Percentiles rank a stretch among this genome's conserved stretches.
These are phyloP conservation scores for Struthio camelus DNA, from an alignment of 2,113 vertebrate species.

Conservation along the genomic window DNA sequence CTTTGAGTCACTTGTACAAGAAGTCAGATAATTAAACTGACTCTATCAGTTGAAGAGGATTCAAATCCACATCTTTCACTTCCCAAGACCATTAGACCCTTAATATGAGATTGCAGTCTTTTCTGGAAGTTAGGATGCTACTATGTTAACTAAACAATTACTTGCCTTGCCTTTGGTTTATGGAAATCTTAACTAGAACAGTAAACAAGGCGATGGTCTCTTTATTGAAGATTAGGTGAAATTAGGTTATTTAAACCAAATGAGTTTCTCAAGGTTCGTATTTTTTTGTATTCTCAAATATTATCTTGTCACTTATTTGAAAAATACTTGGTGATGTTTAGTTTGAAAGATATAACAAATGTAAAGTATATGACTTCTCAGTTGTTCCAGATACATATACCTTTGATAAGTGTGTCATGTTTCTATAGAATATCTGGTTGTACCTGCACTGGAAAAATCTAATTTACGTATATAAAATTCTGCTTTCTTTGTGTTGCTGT, in stretches of 20 bases:
- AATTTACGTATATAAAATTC: neutral
- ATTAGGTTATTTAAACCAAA: neutral
- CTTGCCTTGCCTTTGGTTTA: neutral
- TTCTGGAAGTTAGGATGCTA: neutral
- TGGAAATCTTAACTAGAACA: neutral
- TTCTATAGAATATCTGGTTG: neutral
- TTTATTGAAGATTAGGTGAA: neutral
- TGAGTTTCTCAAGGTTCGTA: neutral
- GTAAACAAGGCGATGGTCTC: neutral
- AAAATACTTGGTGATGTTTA: neutral
- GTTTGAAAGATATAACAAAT: neutral
- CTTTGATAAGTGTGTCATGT: neutral
- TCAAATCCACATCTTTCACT: neutral
- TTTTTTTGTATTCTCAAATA: neutral
- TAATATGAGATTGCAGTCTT: neutral
- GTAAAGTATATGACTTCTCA: neutral
- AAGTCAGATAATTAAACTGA: neutral
- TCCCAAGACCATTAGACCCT: neutral
- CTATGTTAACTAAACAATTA: neutral
- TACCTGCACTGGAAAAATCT: neutral
- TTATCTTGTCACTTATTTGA: neutral
- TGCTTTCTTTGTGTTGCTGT: neutral
- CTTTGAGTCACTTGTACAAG: neutral
- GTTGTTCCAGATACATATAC: neutral
- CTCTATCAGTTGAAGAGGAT: neutral